Percentiles rank a stretch among this genome's conserved stretches.
Evolutionary conservation across 2,797 vertebrate genomes (phyloP).

Genomic region (Amblyraja radiata): DNA sequence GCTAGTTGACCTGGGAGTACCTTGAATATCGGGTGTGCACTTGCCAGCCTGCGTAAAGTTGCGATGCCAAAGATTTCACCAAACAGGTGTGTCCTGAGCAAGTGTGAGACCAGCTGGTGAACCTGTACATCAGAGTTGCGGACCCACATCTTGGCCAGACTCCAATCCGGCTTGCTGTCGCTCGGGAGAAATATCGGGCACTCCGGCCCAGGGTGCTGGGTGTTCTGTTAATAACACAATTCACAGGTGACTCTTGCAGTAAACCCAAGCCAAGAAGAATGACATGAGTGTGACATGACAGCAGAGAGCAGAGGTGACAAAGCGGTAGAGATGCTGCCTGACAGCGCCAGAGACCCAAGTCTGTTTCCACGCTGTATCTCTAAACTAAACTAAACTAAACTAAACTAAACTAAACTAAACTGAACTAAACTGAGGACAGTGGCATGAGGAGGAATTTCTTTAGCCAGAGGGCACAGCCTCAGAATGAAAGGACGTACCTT

Average conservation of each 20-base stretch:
- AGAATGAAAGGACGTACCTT: too few species aligned
- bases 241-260: background rate
- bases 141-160: background rate
- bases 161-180: background rate
- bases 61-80: background rate
- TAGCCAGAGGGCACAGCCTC: too few species aligned
- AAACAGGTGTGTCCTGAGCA: background rate
- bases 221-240: background rate
- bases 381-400: too few species aligned
- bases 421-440: too few species aligned
- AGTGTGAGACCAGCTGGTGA: background rate
- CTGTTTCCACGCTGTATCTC: too few species aligned
- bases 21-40: background rate
- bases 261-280: background rate
- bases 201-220: background rate
- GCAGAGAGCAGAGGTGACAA: background rate
- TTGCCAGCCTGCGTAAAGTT: background rate
- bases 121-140: background rate
- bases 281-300: too few species aligned
- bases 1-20: background rate
- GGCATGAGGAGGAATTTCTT: too few species aligned
- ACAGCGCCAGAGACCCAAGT: too few species aligned
- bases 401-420: too few species aligned
- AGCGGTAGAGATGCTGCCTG: too few species aligned
- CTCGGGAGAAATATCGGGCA: slow-evolving; percentile 3